Percentiles rank a stretch among this genome's conserved stretches.
Conservation (phyloP, 2,113 vertebrate species). For the Tachysurus vachellii region DNA sequence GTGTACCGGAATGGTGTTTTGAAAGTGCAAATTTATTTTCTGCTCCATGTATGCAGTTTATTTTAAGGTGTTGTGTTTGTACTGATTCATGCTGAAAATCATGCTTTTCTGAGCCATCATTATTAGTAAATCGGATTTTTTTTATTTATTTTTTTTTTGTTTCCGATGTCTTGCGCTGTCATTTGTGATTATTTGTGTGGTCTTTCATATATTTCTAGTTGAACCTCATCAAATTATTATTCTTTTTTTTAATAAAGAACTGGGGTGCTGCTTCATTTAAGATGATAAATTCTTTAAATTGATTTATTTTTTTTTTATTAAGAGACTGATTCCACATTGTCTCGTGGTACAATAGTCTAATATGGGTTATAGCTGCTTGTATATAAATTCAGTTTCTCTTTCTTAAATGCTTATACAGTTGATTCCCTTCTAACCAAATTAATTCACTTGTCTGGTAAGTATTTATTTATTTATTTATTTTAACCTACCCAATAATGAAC, state of each 20-base stretch:
- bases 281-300: background rate
- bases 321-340: background rate
- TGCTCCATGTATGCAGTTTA: background rate
- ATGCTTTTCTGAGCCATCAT: slow-evolving; percentile 10
- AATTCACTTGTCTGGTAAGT: slow-evolving; percentile 22
- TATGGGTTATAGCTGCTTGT: slow-evolving; percentile 10
- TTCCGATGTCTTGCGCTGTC: background rate
- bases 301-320: background rate
- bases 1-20: slow-evolving; percentile 4
- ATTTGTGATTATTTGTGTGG: slow-evolving; percentile 7
- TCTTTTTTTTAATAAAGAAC: background rate
- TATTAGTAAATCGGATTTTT: background rate
- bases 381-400: background rate
- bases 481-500: background rate
- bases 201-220: background rate
- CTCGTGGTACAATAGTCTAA: background rate
- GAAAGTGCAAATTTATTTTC: background rate
- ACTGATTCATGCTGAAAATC: too few relatives aligned
- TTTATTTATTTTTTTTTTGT: background rate
- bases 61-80: background rate
- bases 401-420: background rate
- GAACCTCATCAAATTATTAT: background rate
- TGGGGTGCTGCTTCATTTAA: background rate
- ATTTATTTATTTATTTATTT: background rate
- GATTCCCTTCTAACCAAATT: slow-evolving; percentile 56